Evolutionary conservation across 1,140 invertebrate species (phyloP).

Genomic region (Sitobion miscanthi): DNA sequence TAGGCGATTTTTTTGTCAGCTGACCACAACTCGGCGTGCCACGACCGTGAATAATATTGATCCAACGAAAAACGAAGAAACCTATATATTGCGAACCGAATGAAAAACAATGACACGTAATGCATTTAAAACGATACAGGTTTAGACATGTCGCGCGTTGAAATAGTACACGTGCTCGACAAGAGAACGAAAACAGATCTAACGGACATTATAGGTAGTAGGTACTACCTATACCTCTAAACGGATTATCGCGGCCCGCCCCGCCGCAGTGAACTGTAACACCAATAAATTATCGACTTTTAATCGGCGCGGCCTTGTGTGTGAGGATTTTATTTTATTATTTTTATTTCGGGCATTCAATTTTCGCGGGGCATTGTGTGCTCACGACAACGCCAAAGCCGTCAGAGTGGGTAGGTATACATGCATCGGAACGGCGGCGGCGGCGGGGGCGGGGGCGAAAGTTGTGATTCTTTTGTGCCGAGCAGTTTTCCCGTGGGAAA

Average conservation of each 20-base stretch:
- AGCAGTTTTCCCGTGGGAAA: constrained; percentile 54
- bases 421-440: neutral
- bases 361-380: constrained; percentile 36
- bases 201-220: neutral
- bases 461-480: constrained; percentile 56
- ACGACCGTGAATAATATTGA: too few relatives aligned
- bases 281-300: constrained; percentile 39
- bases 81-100: neutral
- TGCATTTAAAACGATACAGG: neutral
- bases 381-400: neutral
- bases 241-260: neutral
- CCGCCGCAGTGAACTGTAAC: neutral
- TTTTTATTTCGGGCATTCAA: constrained; percentile 27
- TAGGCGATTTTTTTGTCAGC: too few relatives aligned
- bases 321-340: neutral
- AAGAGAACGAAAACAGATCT: neutral
- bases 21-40: too few relatives aligned
- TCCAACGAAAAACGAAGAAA: neutral
- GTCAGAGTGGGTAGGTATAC: neutral
- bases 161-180: neutral
- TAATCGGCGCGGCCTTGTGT: neutral
- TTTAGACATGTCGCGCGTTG: neutral
- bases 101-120: too few relatives aligned
- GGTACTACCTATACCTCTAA: neutral
- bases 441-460: neutral